A percentile compares a stretch with the other conserved stretches of the same genome.
Evolutionary conservation across 2,888 invertebrate species (phyloP).

Genomic region (Heliconius charithonia): DNA sequence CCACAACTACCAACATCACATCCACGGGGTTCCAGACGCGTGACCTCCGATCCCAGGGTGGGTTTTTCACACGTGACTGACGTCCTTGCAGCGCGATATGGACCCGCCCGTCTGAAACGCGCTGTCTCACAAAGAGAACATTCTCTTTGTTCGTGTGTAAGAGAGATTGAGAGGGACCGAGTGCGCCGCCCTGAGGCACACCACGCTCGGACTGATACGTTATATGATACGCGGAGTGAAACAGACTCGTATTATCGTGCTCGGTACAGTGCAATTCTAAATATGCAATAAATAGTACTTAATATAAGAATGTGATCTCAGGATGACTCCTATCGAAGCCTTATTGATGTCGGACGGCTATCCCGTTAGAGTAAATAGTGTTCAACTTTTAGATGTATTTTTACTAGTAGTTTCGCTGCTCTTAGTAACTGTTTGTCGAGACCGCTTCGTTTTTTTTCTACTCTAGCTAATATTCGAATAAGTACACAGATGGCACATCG

Average conservation of each 20-base stretch:
- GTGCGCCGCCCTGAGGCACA: conserved; percentile 68
- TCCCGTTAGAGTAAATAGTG: conserved; percentile 70
- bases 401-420: conserved; percentile 76
- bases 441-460: conserved; percentile 68
- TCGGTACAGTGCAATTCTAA: conserved; percentile 80
- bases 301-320: conserved; percentile 83
- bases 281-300: conserved; percentile 82
- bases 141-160: conserved; percentile 54
- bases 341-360: conserved; percentile 73
- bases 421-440: conserved; percentile 69
- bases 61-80: conserved; percentile 82
- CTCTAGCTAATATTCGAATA: conserved; percentile 67
- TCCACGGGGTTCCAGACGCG: conserved; percentile 92
- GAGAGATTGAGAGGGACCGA: conserved; percentile 59
- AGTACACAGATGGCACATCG: conserved; percentile 75
- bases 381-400: conserved; percentile 69
- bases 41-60: conserved; percentile 86
- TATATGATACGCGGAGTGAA: conserved; percentile 65
- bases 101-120: conserved; percentile 75
- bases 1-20: conserved; percentile 92
- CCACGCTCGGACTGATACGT: conserved; percentile 66
- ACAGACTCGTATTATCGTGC: conserved; percentile 60
- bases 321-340: conserved; percentile 80
- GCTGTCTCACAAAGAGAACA: conserved; percentile 50
- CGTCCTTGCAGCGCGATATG: conserved; percentile 80